Conservation (phyloP, 2,797 vertebrate species). For the Brachymystax lenok region DNA sequence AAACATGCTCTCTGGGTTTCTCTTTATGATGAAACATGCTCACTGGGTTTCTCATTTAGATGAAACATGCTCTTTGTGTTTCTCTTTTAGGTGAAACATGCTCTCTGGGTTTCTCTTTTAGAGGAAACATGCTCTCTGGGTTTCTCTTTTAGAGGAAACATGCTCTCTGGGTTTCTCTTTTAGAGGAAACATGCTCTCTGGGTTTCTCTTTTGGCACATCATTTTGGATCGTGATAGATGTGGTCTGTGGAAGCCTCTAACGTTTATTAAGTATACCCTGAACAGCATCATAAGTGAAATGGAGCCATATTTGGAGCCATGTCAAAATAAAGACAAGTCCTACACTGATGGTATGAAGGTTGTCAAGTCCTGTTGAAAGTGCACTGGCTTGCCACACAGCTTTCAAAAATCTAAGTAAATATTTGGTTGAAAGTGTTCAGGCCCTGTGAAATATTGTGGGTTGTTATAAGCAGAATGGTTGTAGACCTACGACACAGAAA, state of each 20-base stretch:
- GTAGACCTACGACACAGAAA: background rate
- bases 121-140: background rate
- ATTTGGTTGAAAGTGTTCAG: background rate
- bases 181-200: background rate
- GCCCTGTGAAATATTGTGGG: background rate
- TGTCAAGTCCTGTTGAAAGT: background rate
- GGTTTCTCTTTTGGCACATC: too few relatives aligned
- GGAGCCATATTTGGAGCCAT: too few relatives aligned
- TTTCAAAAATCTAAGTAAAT: background rate
- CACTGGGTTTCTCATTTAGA: background rate
- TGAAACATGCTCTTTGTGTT: background rate
- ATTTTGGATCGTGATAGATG: too few relatives aligned
- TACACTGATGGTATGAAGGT: background rate
- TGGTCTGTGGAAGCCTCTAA: background rate
- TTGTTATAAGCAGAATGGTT: background rate
- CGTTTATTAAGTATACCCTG: background rate
- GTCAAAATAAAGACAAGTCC: background rate
- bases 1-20: too few relatives aligned
- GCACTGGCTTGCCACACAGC: background rate
- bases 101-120: background rate
- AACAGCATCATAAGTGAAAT: background rate
- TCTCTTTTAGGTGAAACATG: background rate
- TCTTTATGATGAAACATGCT: background rate
- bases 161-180: background rate
- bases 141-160: background rate